Base-by-base conservation (phyloP, 2,797 vertebrate species). In the Myotis findleyi region DNA sequence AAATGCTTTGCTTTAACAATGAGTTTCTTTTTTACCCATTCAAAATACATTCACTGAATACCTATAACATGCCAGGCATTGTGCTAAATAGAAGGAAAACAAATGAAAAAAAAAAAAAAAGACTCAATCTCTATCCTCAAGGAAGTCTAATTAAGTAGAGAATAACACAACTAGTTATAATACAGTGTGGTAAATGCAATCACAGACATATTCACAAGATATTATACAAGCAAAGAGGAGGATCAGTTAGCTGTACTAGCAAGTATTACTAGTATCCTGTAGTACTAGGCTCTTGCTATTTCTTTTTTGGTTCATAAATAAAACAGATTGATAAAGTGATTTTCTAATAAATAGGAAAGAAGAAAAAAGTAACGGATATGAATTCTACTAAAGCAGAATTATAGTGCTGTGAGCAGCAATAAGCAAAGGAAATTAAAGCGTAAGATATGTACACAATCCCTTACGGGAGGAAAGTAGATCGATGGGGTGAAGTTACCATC, bases 281-380 rank as follows among this genome's bases (percentile, higher is more conserved):
- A 81, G 33, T 53, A 73, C 18, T 85, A 51, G 69, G 38, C 17
- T 85, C 51, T 68, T n/a, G n/a, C 47, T 53, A 25, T 30, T 25
- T 93, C 20, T 79, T 87, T 80, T 94, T 53, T 30, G 11, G 9
- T 62, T 96, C 33, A 87, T 49, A 94, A 88, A 27, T 76, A 92
- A 92, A 93, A 77, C 5, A 41, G 30, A 68, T 44, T 77, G 41
- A 81, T 53, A 30, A 82, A 88, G 66, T n/a, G 47, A 47, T 79
- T 93, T 95, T 91, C n/a, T 87, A 27, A 91, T 41, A 68, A 93
- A 20, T 16, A 77, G 27, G 17, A 94, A 77, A 95, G 57, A 87
- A 27, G 44, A 25, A 38, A 86, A 88, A 83, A 73, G 18, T 38
- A 87, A 73, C 38, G 68, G 5, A 14, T 57, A 51, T 27, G 12